Base-by-base conservation (phyloP, 2,797 vertebrate species). In the Poeciliopsis paucimaculata region DNA sequence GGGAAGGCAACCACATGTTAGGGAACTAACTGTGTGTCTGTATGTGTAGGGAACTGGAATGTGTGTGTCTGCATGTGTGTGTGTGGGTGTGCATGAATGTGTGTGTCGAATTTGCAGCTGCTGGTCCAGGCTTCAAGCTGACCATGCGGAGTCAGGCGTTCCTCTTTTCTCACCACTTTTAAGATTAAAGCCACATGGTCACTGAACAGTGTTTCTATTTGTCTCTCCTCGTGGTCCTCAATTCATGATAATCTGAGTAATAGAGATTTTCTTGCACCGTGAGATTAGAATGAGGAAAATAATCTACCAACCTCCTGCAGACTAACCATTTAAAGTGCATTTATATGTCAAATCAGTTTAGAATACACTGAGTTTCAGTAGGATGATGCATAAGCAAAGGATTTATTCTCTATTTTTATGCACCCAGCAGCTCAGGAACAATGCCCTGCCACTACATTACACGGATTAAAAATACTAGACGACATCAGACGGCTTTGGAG, bases 1-100 rank as follows among this genome's bases (percentile, higher is more conserved):
- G 82, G 80, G 92, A 88, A 91, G 73, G 89, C 76, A 86, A 90
- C 85, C 90, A 87, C 73, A 79, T 94, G 91, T 92, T 88, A 93
- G 77, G 77, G 85, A 86, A 81, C 84, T 79, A n/a, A n/a, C n/a
- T 75, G 73, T 41, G 73, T 34, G 31, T 34, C 31, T 74, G 49
- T 74, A 82, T 72, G 72, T 73, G 72, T 53, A 47, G 39, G 12
- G 73, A 86, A 81, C 84, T 79, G 89, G 84, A 92, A 93, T 93
- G 86, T 45, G 73, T 41, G 73, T 41, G 39, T 41, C 39, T 74
- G 51, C 70, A 70, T n/a, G 41, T 18, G 72, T 53, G 39, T 3
- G 31, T 34, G 31, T 34, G 31, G 64, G 70, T 34, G 41, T 18
- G 72, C 41, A 66, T 77, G 76, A 66, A 47, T 73, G 47, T 80